These are phyloP conservation scores for Megaptera novaeangliae DNA, from an alignment of 2,113 vertebrate species.

Conservation along the genomic window DNA sequence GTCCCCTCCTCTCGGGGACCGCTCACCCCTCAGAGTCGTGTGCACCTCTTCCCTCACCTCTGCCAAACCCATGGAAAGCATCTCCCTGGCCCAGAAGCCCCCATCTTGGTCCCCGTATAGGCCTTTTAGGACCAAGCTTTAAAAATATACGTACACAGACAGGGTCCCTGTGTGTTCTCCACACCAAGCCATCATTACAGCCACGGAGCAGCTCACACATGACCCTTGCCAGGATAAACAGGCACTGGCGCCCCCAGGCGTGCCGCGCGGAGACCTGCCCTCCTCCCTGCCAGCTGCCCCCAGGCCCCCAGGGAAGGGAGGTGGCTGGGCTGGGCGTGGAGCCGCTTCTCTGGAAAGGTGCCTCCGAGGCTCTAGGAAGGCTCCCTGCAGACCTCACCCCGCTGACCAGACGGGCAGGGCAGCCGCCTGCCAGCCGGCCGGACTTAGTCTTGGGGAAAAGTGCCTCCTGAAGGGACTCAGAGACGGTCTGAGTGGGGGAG, in stretches of 20 bases:
- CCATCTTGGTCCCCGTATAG: background rate
- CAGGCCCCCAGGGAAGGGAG: background rate
- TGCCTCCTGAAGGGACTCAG: background rate
- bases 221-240: conserved; percentile 36
- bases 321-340: background rate
- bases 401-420: background rate
- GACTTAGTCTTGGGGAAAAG: background rate
- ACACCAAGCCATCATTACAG: background rate
- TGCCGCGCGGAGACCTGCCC: background rate
- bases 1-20: background rate
- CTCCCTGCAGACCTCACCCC: background rate
- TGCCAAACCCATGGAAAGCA: background rate
- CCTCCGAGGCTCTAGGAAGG: background rate
- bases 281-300: background rate
- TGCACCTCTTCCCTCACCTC: background rate
- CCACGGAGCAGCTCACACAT: background rate
- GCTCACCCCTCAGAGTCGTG: background rate
- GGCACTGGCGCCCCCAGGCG: background rate
- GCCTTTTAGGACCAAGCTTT: background rate
- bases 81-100: background rate
- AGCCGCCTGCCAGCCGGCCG: background rate
- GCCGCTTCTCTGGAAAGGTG: background rate
- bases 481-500: background rate
- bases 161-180: background rate
- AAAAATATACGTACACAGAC: background rate